Evolutionary conservation across 1,140 invertebrate species (phyloP).

Genomic region (Plutomurus gul): DNA sequence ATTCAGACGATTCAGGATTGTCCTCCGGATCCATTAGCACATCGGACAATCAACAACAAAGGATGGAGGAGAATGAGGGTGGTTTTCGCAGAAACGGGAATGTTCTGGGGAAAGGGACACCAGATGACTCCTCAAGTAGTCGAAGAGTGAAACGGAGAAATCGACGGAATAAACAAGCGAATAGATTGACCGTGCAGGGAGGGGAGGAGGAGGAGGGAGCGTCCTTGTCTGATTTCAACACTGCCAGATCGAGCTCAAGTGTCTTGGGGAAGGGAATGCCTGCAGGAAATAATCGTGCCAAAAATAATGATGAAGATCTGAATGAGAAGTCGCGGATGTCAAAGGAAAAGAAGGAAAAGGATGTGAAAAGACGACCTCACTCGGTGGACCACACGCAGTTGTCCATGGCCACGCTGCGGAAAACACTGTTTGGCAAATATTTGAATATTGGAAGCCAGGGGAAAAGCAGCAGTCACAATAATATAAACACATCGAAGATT

Average conservation of each 20-base stretch:
- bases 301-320: background rate
- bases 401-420: background rate
- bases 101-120: background rate
- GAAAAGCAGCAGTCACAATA: background rate
- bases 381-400: slow-evolving; percentile 39
- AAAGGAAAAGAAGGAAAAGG: background rate
- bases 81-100: background rate
- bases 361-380: slow-evolving; percentile 9
- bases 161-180: background rate
- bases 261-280: background rate
- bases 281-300: background rate
- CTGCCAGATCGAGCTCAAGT: background rate
- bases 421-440: slow-evolving; percentile 3
- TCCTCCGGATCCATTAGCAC: background rate
- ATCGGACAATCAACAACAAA: background rate
- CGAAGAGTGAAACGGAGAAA: background rate
- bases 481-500: background rate
- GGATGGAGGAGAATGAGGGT: background rate
- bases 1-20: slow-evolving; percentile 23
- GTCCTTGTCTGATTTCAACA: background rate
- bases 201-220: background rate
- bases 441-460: slow-evolving; percentile 12
- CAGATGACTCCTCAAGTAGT: background rate
- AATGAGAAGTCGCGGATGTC: background rate
- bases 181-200: too few species aligned